Evolutionary conservation across 2,797 vertebrate genomes (phyloP).

Genomic region (Sebastes paucispinis): DNA sequence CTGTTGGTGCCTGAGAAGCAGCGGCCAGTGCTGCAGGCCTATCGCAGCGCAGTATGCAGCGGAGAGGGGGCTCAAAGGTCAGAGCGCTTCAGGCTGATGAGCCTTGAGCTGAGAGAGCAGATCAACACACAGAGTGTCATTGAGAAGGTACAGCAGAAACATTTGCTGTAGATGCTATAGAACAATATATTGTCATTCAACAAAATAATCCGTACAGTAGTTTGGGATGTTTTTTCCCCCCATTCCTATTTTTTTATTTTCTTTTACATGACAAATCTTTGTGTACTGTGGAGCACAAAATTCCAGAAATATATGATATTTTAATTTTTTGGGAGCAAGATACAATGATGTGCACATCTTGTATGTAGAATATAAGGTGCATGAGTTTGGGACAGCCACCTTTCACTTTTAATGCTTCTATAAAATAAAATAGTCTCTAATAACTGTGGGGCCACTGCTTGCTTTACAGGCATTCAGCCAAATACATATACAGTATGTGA

Average conservation of each 20-base stretch:
- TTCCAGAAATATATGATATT: neutral
- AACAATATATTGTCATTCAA: neutral
- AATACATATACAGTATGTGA: too few species aligned
- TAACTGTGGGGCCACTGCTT: too few species aligned
- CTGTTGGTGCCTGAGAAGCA: conserved; percentile 80
- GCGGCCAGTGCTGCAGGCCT: conserved; percentile 76
- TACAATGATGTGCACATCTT: too few species aligned
- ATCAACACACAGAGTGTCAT: conserved; percentile 83
- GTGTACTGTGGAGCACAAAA: neutral
- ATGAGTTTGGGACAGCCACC: too few species aligned
- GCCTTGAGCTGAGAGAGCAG: conserved; percentile 86
- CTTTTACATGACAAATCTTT: neutral
- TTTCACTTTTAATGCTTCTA: too few species aligned
- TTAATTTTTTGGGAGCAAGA: too few species aligned
- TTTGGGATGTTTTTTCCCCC: neutral
- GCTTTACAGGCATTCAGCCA: too few species aligned
- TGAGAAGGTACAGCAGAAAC: conserved; percentile 80
- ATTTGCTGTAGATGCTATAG: neutral
- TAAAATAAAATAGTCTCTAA: too few species aligned
- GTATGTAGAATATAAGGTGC: too few species aligned
- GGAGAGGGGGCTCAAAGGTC: conserved; percentile 69
- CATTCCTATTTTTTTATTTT: neutral
- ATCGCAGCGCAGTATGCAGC: conserved; percentile 78
- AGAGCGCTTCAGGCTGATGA: conserved; percentile 84
- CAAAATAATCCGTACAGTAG: neutral